These are phyloP conservation scores for Drosophila anceps DNA, from an alignment of 2,888 invertebrate genomes.

Conservation along the genomic window DNA sequence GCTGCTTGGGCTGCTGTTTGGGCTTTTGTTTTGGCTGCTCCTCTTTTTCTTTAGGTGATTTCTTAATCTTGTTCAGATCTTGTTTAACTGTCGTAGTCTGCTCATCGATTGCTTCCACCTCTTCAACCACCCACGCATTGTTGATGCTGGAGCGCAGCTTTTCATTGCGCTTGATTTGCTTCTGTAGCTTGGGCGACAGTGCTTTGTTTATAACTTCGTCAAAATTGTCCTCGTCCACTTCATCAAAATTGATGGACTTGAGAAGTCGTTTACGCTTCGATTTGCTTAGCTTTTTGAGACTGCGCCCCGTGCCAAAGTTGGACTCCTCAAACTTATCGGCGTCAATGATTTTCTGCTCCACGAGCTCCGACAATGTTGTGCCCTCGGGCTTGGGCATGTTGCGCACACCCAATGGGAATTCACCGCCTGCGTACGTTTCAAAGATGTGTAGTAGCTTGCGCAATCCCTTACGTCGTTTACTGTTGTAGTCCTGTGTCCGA, in stretches of 20 bases:
- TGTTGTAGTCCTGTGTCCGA: constrained; percentile 86
- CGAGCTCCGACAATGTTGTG: constrained; percentile 70
- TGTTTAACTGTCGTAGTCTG: constrained; percentile 23
- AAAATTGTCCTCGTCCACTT: constrained; percentile 82
- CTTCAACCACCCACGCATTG: constrained; percentile 77
- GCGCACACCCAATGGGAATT: constrained; percentile 89
- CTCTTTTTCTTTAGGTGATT: constrained; percentile 10
- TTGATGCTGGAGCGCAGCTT: constrained; percentile 66
- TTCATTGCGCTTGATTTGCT: constrained; percentile 72
- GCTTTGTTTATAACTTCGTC: constrained; percentile 78
- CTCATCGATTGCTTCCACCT: constrained; percentile 49
- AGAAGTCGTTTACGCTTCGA: constrained; percentile 83
- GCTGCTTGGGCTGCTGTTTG: constrained; percentile 1
- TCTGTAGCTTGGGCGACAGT: constrained; percentile 72
- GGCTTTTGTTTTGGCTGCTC: constrained; percentile 9
- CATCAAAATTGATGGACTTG: constrained; percentile 78
- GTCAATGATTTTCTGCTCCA: constrained; percentile 83
- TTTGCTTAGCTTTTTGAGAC: constrained; percentile 86
- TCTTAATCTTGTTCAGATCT: constrained; percentile 38
- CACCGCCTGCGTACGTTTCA: constrained; percentile 87
- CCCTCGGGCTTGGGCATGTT: constrained; percentile 85
- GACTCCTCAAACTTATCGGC: constrained; percentile 87
- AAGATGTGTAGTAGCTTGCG: constrained; percentile 85
- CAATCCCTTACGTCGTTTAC: constrained; percentile 87
- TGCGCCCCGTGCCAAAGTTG: constrained; percentile 83